These are phyloP conservation scores for Pocillopora verrucosa DNA, from an alignment of 64 coral and sea anemone species.

Conservation along the genomic window DNA sequence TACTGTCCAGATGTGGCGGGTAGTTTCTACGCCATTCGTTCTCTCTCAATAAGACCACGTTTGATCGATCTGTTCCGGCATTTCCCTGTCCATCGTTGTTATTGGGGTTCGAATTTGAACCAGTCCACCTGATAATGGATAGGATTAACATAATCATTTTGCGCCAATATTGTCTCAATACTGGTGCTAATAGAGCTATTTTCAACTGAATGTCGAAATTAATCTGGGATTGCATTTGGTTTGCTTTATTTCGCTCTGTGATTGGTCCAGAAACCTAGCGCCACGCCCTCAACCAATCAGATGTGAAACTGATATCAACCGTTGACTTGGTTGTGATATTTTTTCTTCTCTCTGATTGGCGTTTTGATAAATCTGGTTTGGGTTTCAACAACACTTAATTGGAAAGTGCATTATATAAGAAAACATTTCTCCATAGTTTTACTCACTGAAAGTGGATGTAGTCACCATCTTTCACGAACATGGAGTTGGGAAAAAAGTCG, in stretches of 20 bases:
- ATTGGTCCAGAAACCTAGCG: too few species aligned
- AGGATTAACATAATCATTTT: too few species aligned
- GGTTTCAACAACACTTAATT: too few species aligned
- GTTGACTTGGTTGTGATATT: too few species aligned
- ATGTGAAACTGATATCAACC: too few species aligned
- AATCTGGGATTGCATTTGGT: too few species aligned
- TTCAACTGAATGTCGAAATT: too few species aligned
- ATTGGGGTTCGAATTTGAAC: constrained; percentile 95
- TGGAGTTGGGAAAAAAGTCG: constrained; percentile 90
- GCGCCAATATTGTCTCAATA: neutral
- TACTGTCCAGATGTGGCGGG: constrained; percentile 73
- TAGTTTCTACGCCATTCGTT: constrained; percentile 81
- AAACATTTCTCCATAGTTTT: too few species aligned
- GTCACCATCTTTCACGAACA: constrained; percentile 70
- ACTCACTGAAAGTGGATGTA: constrained; percentile 98
- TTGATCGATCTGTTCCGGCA: constrained; percentile 89
- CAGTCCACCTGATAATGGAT: constrained; percentile 78
- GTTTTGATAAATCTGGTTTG: neutral
- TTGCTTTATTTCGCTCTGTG: too few species aligned
- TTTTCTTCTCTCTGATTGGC: too few species aligned
- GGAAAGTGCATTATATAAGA: too few species aligned
- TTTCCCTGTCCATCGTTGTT: constrained; percentile 96
- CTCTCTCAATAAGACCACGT: constrained; percentile 67
- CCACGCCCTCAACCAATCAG: too few species aligned
- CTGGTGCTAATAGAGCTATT: neutral